phyloP scores from a whole-genome alignment of 2,888 invertebrate species.

The Scaptomyza parva region DNA sequence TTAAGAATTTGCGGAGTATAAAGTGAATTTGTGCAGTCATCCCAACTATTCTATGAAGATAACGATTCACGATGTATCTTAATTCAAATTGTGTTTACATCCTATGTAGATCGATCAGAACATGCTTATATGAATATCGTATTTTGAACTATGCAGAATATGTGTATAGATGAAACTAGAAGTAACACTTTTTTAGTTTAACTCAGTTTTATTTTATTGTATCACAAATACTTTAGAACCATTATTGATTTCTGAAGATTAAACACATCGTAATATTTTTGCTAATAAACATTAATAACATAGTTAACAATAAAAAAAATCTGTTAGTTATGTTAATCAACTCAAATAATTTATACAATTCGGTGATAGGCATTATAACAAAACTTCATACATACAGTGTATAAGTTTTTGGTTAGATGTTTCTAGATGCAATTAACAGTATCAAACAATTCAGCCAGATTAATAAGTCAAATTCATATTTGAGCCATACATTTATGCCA shows the following conservation, averaged over 20 bases:
- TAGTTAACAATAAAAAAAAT: constrained; percentile 57
- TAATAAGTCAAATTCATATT: constrained; percentile 40
- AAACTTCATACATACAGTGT: constrained; percentile 26
- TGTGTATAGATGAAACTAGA: constrained; percentile 27
- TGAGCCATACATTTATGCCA: constrained; percentile 21
- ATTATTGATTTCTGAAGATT: constrained; percentile 54
- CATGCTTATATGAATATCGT: constrained; percentile 79
- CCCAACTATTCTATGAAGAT: constrained; percentile 2
- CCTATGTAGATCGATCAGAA: neutral
- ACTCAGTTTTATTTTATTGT: constrained; percentile 71
- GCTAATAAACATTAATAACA: constrained; percentile 44
- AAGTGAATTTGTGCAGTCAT: neutral
- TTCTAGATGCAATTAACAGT: constrained; percentile 45
- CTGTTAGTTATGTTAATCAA: constrained; percentile 71
- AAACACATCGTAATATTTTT: constrained; percentile 48
- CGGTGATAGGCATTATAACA: constrained; percentile 44
- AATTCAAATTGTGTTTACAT: neutral
- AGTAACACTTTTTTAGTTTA: constrained; percentile 54
- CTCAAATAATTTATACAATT: constrained; percentile 61
- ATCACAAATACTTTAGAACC: constrained; percentile 80
- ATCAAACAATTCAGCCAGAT: constrained; percentile 43
- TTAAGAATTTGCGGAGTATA: neutral
- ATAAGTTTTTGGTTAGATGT: constrained; percentile 40
- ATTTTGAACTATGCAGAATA: constrained; percentile 43
- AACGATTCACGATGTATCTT: neutral